phyloP scores from a whole-genome alignment of 2,888 invertebrate genomes.

The Sympetrum striolatum region DNA sequence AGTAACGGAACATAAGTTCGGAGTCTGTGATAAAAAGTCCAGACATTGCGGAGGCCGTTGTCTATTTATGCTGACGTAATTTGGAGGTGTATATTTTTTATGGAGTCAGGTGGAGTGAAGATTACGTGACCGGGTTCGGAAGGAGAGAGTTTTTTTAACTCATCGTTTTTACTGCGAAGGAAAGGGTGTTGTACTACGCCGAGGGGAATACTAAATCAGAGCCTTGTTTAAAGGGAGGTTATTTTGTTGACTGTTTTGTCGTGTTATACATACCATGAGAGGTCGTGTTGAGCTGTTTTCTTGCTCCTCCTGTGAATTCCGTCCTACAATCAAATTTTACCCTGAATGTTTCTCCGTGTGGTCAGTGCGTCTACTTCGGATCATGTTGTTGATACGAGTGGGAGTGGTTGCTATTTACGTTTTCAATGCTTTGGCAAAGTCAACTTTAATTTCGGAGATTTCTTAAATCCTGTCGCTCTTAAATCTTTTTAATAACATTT shows the following conservation, averaged over 20 bases:
- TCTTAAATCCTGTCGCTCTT: no score
- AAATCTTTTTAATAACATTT: no score
- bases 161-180: neutral
- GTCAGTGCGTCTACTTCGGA: no score
- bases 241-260: neutral
- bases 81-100: slow-evolving; percentile 15
- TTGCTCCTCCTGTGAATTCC: neutral
- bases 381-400: no score
- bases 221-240: neutral
- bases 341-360: no score
- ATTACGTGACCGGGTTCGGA: neutral
- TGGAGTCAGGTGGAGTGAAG: slow-evolving; percentile 16
- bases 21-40: neutral
- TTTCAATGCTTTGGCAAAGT: no score
- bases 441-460: no score
- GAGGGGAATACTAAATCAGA: neutral
- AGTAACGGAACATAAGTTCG: neutral
- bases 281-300: neutral
- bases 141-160: neutral
- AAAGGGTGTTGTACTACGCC: neutral
- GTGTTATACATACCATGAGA: neutral
- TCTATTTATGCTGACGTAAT: slow-evolving; percentile 13
- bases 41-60: neutral
- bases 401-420: no score
- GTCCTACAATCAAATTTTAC: no score